Evolutionary conservation across 2,797 vertebrate genomes (phyloP).

Genomic region (Sternotherus odoratus): DNA sequence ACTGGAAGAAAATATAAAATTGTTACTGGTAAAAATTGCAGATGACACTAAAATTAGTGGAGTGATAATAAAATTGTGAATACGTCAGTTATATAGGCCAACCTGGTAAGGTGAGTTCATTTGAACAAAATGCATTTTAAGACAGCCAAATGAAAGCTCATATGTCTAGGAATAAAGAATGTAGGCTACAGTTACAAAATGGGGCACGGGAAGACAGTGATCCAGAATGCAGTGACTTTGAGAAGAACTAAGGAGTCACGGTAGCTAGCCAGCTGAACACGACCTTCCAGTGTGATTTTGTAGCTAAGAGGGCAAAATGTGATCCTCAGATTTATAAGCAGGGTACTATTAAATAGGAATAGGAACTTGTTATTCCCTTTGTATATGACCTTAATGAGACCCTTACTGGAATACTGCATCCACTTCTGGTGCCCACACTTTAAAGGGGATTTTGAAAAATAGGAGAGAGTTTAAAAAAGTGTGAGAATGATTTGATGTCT

Average conservation of each 20-base stretch:
- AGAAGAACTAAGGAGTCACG: neutral
- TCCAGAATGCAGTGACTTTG: neutral
- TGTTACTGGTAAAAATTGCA: neutral
- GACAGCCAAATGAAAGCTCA: neutral
- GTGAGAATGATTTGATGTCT: neutral
- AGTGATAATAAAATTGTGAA: neutral
- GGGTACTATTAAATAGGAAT: neutral
- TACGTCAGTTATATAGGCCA: neutral
- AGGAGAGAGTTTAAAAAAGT: neutral
- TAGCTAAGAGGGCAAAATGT: neutral
- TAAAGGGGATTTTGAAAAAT: neutral
- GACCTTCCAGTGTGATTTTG: neutral
- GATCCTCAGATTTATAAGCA: neutral
- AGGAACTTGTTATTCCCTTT: neutral
- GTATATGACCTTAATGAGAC: neutral
- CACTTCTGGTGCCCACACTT: neutral
- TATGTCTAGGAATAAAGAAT: neutral
- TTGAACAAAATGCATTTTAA: neutral
- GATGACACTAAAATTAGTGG: neutral
- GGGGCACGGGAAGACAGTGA: neutral
- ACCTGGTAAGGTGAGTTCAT: neutral
- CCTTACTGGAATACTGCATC: neutral
- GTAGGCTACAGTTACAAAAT: neutral
- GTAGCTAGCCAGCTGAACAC: neutral
- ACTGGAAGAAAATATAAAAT: neutral